Evolutionary conservation across 2,888 invertebrate species (phyloP).

Genomic region (Hirudinaria manillensis): DNA sequence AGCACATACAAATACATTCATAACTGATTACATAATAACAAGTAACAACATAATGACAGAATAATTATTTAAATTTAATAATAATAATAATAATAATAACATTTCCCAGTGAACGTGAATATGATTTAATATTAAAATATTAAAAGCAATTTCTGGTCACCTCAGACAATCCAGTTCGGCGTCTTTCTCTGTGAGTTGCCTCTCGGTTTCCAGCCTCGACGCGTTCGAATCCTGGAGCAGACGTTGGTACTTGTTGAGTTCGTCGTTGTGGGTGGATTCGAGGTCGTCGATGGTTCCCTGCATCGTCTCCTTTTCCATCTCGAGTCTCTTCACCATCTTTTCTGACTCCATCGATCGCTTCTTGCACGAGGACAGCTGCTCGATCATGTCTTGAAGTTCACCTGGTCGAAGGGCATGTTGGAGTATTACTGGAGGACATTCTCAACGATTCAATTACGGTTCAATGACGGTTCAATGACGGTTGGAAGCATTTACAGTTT

Average conservation of each 20-base stretch:
- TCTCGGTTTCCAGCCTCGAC: constrained; percentile 6
- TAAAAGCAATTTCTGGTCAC: too few species aligned
- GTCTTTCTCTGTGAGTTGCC: constrained; percentile 21
- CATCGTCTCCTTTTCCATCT: constrained; percentile 79
- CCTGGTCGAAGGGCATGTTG: constrained; percentile 57
- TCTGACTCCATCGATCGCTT: constrained; percentile 97
- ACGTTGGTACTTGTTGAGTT: constrained; percentile 51
- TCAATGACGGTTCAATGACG: too few species aligned
- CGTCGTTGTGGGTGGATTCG: constrained; percentile 96
- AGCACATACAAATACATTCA: too few species aligned
- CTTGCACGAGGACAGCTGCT: constrained; percentile 98
- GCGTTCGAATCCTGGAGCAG: background rate
- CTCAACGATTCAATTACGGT: too few species aligned
- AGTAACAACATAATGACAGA: too few species aligned
- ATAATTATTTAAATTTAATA: too few species aligned
- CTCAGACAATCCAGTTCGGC: constrained; percentile 22
- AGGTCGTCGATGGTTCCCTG: constrained; percentile 98
- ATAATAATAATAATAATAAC: too few species aligned
- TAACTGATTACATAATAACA: too few species aligned
- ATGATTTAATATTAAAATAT: too few species aligned
- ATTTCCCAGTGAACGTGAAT: too few species aligned
- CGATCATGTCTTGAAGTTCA: constrained; percentile 97
- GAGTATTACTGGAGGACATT: background rate
- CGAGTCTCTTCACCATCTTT: constrained; percentile 28
- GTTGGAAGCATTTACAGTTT: too few species aligned